Evolutionary conservation across 1,140 invertebrate genomes (phyloP), one percentile per base, ranked within the genome.

Genomic region (Drosophila repletoides): DNA sequence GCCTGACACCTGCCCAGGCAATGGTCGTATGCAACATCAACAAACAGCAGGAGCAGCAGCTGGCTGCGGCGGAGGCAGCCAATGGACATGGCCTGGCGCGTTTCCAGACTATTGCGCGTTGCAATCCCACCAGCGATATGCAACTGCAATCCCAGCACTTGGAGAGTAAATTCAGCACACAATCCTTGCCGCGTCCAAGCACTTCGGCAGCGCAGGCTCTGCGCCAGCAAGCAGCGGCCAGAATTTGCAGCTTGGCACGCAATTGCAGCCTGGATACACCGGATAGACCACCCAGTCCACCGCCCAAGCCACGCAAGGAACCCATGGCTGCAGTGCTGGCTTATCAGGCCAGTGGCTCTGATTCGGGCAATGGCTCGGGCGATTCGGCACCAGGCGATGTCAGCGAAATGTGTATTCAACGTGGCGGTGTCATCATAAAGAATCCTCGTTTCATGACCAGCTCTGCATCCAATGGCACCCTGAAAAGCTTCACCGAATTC

Each of bases 361-460:
- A 97, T 91, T 96, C 95, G 5, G 95, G 96, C 1, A 96, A 97
- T 74, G 96, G 95, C 0, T 96, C 95, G 0, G 96, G 96, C 0
- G 96, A 97, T 87, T 95, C 95, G 0, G 94, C 93, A 0, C 93
- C 95, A 52, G 93, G 93, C 7, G 93, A 94, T 67, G 77, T 90
- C 86, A 91, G 90, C 12, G 91, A 91, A 12, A 66, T 87, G 61
- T 83, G 67, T 64, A 36, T 73, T 9, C 84, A 89, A 15, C 76
- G 91, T 3, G 92, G 92, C 2, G 92, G 92, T 2, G 92, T 93
- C 12, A 90, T 93, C 9, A 92, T 93, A 5, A 93, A 93, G 74
- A 93, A 93, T 88, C 92, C 92, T 6, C 79, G 92, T 2, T 93
- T 92, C 60, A 90, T 92, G 58, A 87, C 90, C 31, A 88, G 77